Evolutionary conservation across 2,113 vertebrate genomes (phyloP).

Genomic region (Pithys albifrons): DNA sequence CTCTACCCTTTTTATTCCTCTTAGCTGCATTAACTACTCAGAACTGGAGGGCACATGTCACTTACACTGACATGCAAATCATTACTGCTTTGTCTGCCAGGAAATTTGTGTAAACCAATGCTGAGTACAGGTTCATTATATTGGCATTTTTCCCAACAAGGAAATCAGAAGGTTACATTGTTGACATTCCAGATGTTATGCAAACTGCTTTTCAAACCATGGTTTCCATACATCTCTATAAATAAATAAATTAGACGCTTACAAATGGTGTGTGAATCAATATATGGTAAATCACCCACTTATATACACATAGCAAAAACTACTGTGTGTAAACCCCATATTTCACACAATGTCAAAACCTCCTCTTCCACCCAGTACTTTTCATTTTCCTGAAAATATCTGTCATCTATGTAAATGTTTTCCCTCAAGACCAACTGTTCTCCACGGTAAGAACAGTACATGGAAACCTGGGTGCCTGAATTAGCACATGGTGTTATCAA

Average conservation of each 20-base stretch:
- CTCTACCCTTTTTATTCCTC: constrained; percentile 9
- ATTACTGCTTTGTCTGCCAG: constrained; percentile 66
- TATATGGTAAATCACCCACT: constrained; percentile 51
- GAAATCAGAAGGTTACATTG: constrained; percentile 60
- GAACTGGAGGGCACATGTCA: constrained; percentile 52
- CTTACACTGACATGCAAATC: constrained; percentile 58
- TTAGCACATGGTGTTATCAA: constrained; percentile 49
- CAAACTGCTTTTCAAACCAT: constrained; percentile 52
- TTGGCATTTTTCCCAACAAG: constrained; percentile 57
- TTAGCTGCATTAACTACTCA: constrained; percentile 42
- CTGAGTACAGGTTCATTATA: constrained; percentile 56
- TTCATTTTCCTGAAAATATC: constrained; percentile 50
- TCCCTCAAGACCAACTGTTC: constrained; percentile 55
- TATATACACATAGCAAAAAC: constrained; percentile 26
- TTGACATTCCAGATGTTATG: constrained; percentile 60
- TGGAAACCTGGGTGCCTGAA: constrained; percentile 8
- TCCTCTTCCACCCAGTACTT: constrained; percentile 43
- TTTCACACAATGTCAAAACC: constrained; percentile 45
- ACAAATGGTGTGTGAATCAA: constrained; percentile 45
- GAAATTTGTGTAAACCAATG: constrained; percentile 60
- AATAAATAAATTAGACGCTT: constrained; percentile 52
- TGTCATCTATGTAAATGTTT: constrained; percentile 65
- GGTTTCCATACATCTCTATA: constrained; percentile 37
- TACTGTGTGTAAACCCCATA: constrained; percentile 43
- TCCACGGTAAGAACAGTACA: constrained; percentile 7